These are phyloP conservation scores for Ctenopoma multispine DNA, from an alignment of 2,797 vertebrate species.

Conservation along the genomic window DNA sequence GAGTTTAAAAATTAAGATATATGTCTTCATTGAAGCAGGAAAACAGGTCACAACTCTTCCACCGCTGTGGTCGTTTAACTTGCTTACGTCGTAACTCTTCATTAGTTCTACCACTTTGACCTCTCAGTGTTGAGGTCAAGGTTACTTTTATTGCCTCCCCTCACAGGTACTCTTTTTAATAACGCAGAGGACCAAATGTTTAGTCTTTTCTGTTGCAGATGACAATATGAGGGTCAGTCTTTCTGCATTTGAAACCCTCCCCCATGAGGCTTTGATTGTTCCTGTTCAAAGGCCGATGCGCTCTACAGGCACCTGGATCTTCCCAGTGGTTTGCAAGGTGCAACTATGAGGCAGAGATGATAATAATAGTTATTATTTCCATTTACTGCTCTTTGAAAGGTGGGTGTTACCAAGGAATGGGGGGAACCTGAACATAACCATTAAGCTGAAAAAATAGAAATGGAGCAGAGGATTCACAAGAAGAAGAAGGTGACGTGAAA, in stretches of 20 bases:
- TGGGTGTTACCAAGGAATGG: constrained; percentile 55
- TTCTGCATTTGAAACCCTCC: constrained; percentile 29
- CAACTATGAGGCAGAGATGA: constrained; percentile 59
- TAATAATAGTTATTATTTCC: constrained; percentile 78
- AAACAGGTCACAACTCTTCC: constrained; percentile 45
- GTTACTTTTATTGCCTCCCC: neutral
- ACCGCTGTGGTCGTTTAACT: constrained; percentile 6
- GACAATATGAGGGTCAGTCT: constrained; percentile 23
- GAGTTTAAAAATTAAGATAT: constrained; percentile 46
- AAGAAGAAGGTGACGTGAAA: constrained; percentile 13
- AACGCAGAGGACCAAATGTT: constrained; percentile 1
- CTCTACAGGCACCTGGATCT: constrained; percentile 69
- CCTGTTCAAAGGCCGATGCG: constrained; percentile 61
- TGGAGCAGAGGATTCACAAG: constrained; percentile 15
- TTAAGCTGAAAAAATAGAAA: constrained; percentile 39
- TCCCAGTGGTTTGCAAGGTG: constrained; percentile 50
- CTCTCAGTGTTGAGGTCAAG: constrained; percentile 7
- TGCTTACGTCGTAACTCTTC: constrained; percentile 23
- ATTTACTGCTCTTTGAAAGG: constrained; percentile 56
- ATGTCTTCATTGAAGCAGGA: constrained; percentile 25
- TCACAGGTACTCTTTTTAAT: constrained; percentile 26
- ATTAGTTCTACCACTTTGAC: constrained; percentile 47
- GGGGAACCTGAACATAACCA: constrained; percentile 38
- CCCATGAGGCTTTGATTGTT: constrained; percentile 55
- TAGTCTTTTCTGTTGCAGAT: neutral